Evolutionary conservation across 2,113 vertebrate species (phyloP), one percentile per base, ranked within the genome.

Genomic region (Prionailurus viverrinus): DNA sequence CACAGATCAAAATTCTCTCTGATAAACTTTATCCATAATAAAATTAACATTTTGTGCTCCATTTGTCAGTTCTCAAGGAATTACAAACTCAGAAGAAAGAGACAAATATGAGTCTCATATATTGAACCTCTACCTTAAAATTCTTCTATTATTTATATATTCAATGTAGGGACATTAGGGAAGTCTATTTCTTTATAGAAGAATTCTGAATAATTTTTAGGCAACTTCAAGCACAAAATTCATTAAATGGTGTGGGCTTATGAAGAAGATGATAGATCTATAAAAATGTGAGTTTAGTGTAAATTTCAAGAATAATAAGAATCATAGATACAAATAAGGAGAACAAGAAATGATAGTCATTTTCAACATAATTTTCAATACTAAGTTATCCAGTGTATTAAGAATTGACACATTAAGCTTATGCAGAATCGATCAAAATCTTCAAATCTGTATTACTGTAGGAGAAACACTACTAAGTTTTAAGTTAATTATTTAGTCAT

Each of bases 201-300:
- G 21, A 84, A 93, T 63, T 85, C n/a, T 41, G 8, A 68, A 53
- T 71, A n/a, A 3, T 4, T 84, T 94, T 88, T 48, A 81, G 81
- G 51, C 13, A 88, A 87, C 3, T 12, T 74, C 14, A 76, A 88
- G 36, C 27, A 92, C 53, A 53, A 92, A 92, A 83, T 90, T 90
- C 27, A 95, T n/a, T 74, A 51, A 84, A 58, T 66, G 61, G 4
- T 29, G 5, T 58, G n/a, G 11, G 18, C 13, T 80, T 92, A 65
- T 9, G 7, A 27, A 83, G 94, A 96, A 13, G 29, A 58, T 92
- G 58, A 55, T 55, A 76, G 87, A 83, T 97, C 55, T 58, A 58
- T 45, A 69, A 74, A 84, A 88, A 90, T 8, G 2, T 23, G 53
- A 87, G 14, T 80, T 92, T 86, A 6, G 10, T 45, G 4, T 69